These are phyloP conservation scores for Muscidifurax raptorellus DNA, from an alignment of 1,140 invertebrate species.

Conservation along the genomic window DNA sequence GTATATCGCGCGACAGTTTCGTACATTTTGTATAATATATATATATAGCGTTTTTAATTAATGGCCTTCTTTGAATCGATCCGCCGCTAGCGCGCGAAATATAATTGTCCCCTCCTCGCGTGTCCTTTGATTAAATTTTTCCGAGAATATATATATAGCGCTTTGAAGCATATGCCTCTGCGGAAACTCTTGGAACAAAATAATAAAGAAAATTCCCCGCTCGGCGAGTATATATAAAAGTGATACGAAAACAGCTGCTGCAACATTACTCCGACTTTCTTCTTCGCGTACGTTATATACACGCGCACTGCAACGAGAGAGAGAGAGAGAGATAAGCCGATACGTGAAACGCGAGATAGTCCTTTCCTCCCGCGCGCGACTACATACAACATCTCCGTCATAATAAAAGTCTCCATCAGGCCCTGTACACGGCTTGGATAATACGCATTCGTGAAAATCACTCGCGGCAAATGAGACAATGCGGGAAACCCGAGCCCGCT, in stretches of 20 bases:
- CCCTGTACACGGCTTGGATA: neutral
- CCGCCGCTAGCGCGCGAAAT: neutral
- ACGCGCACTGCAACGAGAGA: neutral
- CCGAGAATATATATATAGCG: too few species aligned
- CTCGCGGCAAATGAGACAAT: slow-evolving; percentile 37
- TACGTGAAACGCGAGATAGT: neutral
- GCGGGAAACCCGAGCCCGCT: slow-evolving; percentile 13
- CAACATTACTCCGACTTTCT: neutral
- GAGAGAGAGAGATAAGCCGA: neutral
- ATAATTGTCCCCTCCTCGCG: neutral
- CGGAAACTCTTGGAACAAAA: too few species aligned
- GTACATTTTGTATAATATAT: neutral
- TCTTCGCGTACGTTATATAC: neutral
- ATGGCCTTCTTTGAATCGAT: slow-evolving; percentile 12
- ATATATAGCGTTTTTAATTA: slow-evolving; percentile 26
- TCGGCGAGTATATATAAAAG: too few species aligned
- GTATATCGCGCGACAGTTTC: neutral
- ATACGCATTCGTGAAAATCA: slow-evolving; percentile 24
- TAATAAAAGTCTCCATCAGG: neutral
- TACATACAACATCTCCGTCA: slow-evolving; percentile 6
- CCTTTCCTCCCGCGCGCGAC: neutral
- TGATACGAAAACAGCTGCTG: neutral
- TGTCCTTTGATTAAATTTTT: slow-evolving; percentile 16
- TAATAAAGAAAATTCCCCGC: neutral
- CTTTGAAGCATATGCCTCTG: too few species aligned